Base-by-base conservation (phyloP, 2,797 vertebrate species). In the Phyllotis vaccarum region DNA sequence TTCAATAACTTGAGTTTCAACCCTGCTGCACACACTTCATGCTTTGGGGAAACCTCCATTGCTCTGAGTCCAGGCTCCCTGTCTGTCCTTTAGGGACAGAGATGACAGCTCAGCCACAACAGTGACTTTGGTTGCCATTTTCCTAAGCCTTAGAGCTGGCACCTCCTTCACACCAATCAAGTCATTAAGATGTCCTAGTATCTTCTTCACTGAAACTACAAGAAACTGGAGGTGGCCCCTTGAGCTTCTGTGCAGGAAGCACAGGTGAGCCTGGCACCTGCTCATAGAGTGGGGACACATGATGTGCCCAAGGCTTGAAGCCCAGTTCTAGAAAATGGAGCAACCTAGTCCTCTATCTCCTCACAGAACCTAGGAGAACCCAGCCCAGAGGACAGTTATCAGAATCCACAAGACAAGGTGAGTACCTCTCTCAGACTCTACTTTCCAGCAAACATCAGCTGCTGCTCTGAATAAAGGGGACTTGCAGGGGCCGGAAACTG, bases 181-280 rank as follows among this genome's bases (percentile, higher is more conserved):
- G 43, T 46, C 22, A 27, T 19, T 68, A 79, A 68, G 86, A 54
- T 29, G 12, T 21, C 72, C 86, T 37, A 29, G n/a, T 80, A 90
- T 46, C 60, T 46, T 40, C 29, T 87, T 58, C 64, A 43, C 6
- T n/a, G 27, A 80, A 78, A 40, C 70, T 40, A 14, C 22, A 14
- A 64, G 68, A 75, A 52, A 54, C 11, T 49, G 1, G 7, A 66
- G 31, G 46, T 13, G 49, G 11, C 22, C 27, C n/a, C 21, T 29
- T 80, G 19, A 87, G 70, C 43, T 54, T 27, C 27, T 66, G 54
- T 27, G 16, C 74, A n/a, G 6, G 13, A 52, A 88, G 37, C 52
- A 10, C 27, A 21, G 40, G 22, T 60, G 3, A 60, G 3, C 1
- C 1, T 13, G 0, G 0, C 1, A 19, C 29, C 31, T 58, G 56